Evolutionary conservation across 2,113 vertebrate species (phyloP).

Genomic region (Mesembrinibis cayennensis): DNA sequence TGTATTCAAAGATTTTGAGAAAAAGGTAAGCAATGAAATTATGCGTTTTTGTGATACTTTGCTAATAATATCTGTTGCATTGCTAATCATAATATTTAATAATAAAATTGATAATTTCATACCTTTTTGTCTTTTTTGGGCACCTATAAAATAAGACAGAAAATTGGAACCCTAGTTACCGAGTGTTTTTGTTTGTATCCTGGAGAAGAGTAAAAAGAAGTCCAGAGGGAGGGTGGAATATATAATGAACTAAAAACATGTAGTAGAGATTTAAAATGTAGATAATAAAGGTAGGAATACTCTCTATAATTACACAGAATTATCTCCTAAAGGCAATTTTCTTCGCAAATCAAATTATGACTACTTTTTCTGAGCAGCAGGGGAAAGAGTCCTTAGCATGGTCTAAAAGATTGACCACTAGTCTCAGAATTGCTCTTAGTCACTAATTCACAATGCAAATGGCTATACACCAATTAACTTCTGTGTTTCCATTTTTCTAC

Average conservation of each 20-base stretch:
- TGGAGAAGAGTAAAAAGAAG: neutral
- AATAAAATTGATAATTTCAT: neutral
- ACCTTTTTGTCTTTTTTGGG: neutral
- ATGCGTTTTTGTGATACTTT: neutral
- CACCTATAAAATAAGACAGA: neutral
- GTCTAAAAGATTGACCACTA: neutral
- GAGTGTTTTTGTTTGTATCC: neutral
- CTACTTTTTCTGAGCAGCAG: neutral
- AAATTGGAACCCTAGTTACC: neutral
- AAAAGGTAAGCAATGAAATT: neutral
- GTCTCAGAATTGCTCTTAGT: neutral
- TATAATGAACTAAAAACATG: neutral
- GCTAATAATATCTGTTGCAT: neutral
- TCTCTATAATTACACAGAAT: neutral
- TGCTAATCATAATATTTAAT: neutral
- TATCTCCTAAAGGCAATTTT: neutral
- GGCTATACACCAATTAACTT: neutral
- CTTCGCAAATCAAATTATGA: neutral
- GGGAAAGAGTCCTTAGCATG: neutral
- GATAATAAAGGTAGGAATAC: neutral
- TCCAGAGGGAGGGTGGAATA: neutral
- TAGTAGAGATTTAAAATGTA: neutral
- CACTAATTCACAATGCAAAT: neutral
- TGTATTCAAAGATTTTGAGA: neutral
- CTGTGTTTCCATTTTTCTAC: neutral